Evolutionary conservation across 2,888 invertebrate genomes (phyloP).

Genomic region (Aphrophora alni): DNA sequence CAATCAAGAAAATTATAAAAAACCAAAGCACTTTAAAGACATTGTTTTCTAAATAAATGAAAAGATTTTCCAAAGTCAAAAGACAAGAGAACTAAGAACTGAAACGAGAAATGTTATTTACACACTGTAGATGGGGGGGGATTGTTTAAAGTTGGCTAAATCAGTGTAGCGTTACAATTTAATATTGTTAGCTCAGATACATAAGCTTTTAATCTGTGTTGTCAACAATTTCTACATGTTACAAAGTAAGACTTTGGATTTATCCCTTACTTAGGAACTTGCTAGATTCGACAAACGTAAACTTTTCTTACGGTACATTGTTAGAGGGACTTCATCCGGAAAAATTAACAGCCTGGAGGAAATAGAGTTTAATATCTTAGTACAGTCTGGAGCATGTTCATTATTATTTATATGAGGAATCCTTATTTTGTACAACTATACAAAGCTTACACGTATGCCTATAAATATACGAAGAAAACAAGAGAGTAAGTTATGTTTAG

Average conservation of each 20-base stretch:
- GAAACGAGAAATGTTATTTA: neutral
- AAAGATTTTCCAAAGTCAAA: no score
- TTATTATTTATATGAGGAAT: no score
- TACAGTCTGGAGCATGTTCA: neutral
- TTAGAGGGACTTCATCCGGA: neutral
- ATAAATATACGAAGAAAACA: no score
- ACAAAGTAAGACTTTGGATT: neutral
- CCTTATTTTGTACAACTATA: no score
- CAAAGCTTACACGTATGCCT: no score
- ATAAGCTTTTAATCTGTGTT: constrained; percentile 2
- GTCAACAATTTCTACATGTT: constrained; percentile 4
- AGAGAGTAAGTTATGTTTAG: no score
- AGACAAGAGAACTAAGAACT: no score
- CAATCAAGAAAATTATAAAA: no score
- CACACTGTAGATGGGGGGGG: neutral
- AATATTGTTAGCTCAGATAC: constrained; percentile 2
- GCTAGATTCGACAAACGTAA: neutral
- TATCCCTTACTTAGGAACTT: neutral
- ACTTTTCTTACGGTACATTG: neutral
- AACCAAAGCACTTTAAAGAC: no score
- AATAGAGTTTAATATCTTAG: neutral
- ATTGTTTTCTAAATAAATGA: no score
- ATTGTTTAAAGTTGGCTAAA: neutral
- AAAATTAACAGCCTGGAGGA: neutral
- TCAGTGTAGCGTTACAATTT: neutral